Evolutionary conservation across 2,888 invertebrate genomes (phyloP).

Genomic region (Metallyticus violacea): DNA sequence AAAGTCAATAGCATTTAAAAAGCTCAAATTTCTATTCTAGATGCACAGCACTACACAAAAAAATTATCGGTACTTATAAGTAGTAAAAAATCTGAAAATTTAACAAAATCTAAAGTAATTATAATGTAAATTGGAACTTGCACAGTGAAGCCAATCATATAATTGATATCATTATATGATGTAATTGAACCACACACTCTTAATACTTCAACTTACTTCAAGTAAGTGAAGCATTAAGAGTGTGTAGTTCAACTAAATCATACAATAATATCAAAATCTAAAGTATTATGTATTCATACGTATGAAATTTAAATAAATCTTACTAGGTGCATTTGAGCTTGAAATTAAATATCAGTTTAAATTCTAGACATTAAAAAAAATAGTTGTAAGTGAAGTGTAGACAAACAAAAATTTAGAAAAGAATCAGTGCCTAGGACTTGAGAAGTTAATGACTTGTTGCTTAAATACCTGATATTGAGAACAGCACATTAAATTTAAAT

Average conservation of each 20-base stretch:
- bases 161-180: too few species aligned
- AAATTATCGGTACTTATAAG: too few species aligned
- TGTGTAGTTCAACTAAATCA: too few species aligned
- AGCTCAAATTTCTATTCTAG: not conserved
- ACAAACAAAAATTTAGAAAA: not conserved
- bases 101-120: not conserved
- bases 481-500: not conserved
- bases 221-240: too few species aligned
- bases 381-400: not conserved
- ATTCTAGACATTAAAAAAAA: not conserved
- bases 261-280: not conserved
- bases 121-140: too few species aligned
- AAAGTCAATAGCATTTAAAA: not conserved
- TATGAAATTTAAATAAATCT: not conserved
- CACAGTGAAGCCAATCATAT: too few species aligned
- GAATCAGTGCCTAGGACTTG: not conserved
- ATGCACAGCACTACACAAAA: not conserved
- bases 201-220: too few species aligned
- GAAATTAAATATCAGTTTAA: not conserved
- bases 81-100: not conserved
- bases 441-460: not conserved
- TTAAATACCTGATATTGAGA: not conserved
- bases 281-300: too few species aligned
- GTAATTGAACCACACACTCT: too few species aligned
- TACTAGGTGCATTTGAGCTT: not conserved